Evolutionary conservation across 1,140 invertebrate species (phyloP).

Genomic region (Drosophila bocki): DNA sequence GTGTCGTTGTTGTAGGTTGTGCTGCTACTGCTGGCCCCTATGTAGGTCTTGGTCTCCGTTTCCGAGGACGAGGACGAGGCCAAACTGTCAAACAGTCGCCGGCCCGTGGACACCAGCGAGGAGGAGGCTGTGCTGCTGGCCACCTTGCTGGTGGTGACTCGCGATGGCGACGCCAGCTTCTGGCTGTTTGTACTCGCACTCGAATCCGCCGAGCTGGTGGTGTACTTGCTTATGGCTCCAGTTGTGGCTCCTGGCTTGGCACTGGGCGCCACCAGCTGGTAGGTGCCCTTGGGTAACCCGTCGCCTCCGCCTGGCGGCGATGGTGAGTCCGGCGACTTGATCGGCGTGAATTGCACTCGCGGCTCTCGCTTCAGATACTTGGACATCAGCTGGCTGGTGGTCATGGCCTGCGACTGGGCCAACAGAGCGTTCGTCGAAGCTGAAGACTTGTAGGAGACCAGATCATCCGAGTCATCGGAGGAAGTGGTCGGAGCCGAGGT

Average conservation of each 20-base stretch:
- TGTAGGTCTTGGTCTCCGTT: constrained; percentile 76
- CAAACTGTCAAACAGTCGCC: constrained; percentile 79
- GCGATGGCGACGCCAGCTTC: constrained; percentile 68
- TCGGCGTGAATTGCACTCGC: constrained; percentile 79
- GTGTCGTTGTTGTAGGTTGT: constrained; percentile 73
- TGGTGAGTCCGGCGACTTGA: constrained; percentile 82
- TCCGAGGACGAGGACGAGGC: constrained; percentile 76
- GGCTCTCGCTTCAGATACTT: constrained; percentile 82
- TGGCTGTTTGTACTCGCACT: constrained; percentile 50
- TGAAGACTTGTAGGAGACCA: constrained; percentile 81
- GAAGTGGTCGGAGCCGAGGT: constrained; percentile 81
- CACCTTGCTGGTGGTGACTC: constrained; percentile 43
- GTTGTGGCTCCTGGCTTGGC: constrained; percentile 58
- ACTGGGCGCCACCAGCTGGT: constrained; percentile 68
- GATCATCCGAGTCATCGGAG: constrained; percentile 79
- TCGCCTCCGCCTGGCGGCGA: constrained; percentile 77
- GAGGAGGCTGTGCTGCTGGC: constrained; percentile 51
- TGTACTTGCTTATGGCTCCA: constrained; percentile 74
- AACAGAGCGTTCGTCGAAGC: constrained; percentile 79
- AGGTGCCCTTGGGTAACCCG: constrained; percentile 77
- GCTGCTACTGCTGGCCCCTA: constrained; percentile 63
- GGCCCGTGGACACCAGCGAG: constrained; percentile 74
- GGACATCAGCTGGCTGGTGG: constrained; percentile 82
- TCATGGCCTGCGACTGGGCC: constrained; percentile 83
- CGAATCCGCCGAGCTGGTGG: constrained; percentile 51